Evolutionary conservation across 2,888 invertebrate genomes (phyloP), one percentile per base, ranked within the genome.

Genomic region (Micoletzkya japonica): DNA sequence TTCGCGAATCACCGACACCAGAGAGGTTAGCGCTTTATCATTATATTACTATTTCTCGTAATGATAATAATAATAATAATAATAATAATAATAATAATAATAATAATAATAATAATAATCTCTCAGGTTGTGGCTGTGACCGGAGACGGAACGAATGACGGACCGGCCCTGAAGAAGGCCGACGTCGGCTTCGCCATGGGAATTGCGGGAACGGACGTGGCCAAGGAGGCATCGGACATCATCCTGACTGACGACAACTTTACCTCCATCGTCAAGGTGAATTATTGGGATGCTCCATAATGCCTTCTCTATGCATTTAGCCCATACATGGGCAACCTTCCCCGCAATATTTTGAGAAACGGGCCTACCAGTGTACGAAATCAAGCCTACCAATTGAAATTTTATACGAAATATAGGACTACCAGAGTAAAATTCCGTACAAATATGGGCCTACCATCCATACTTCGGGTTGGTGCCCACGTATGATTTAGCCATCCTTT

Each of bases 1-100:
- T 88, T 95, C 95, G 84, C 92, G 93, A 87, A 87, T 92, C 32
- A 92, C 90, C 86, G 91, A 91, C 69, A 93, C 91, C 81, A 90
- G 96, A 73, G 70, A 66, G 66, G 58, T 66, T n/a, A n/a, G n/a
- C n/a, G n/a, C n/a, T n/a, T n/a, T n/a, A n/a, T n/a, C n/a, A n/a
- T n/a, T n/a, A n/a, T n/a, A n/a, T n/a, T n/a, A n/a, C n/a, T n/a
- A n/a, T n/a, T n/a, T n/a, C n/a, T n/a, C n/a, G n/a, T n/a, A n/a
- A n/a, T n/a, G n/a, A n/a, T n/a, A n/a, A n/a, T n/a, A n/a, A n/a
- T n/a, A n/a, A n/a, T n/a, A n/a, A n/a, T n/a, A 26, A 20, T n/a
- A 24, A 49, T 20, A 24, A 30, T 44, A 26, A 24, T 36, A n/a
- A 37, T 39, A 1, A 17, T 2, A 14, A 36, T 59, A 26, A 20